These are phyloP conservation scores for Acipenser ruthenus DNA, from an alignment of 2,797 vertebrate genomes.

Conservation along the genomic window DNA sequence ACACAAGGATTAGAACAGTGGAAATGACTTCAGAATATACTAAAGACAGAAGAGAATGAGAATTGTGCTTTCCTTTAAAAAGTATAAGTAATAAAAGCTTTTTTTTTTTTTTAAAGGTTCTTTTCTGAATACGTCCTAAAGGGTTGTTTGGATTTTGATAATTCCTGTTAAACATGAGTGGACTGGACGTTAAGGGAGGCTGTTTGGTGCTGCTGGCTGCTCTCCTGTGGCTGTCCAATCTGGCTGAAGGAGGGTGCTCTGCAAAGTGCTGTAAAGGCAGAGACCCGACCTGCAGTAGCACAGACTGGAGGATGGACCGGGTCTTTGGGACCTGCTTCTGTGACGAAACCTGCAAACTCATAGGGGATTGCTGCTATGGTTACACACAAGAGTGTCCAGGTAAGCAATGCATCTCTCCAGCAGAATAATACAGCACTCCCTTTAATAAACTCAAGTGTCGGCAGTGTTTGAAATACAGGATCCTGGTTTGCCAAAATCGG, in stretches of 20 bases:
- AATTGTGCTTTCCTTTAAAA: slow-evolving; percentile 8
- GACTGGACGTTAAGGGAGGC: slow-evolving; percentile 34
- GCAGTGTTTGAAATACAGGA: too few species aligned
- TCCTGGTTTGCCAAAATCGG: too few species aligned
- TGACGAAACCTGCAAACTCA: slow-evolving; percentile 64
- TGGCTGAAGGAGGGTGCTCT: slow-evolving; percentile 52
- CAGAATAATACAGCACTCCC: too few species aligned
- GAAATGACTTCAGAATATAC: slow-evolving; percentile 1
- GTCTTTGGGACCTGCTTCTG: slow-evolving; percentile 81
- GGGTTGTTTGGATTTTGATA: too few species aligned
- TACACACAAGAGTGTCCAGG: slow-evolving; percentile 79
- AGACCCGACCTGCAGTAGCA: slow-evolving; percentile 61
- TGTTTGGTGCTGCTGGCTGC: slow-evolving; percentile 45
- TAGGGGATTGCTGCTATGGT: slow-evolving; percentile 86
- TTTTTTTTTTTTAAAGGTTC: too few species aligned
- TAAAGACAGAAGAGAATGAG: slow-evolving; percentile 28
- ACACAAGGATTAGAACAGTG: slow-evolving; percentile 44
- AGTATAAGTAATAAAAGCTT: background rate
- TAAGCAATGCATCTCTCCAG: slow-evolving; percentile 39
- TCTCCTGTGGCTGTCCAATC: slow-evolving; percentile 38
- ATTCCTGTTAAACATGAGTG: slow-evolving; percentile 27
- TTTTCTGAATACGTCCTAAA: too few species aligned
- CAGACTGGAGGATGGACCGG: slow-evolving; percentile 76
- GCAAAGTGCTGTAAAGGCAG: slow-evolving; percentile 70
- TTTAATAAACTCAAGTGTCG: too few species aligned